Conservation (phyloP, 2,888 invertebrate species). For the Diplolepis rosae region DNA sequence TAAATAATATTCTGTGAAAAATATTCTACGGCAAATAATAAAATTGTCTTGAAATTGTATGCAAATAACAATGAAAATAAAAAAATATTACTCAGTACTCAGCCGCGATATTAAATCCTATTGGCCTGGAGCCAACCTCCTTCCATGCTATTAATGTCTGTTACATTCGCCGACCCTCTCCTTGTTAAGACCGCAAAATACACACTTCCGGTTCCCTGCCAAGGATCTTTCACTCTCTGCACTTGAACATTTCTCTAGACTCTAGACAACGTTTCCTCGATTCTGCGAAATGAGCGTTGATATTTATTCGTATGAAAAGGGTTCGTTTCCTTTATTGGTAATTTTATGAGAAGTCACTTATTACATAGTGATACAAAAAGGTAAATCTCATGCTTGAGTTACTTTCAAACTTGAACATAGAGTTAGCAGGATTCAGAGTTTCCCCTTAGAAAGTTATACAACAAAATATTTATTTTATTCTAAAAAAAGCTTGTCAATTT, state of each 20-base stretch:
- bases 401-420: no score
- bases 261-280: neutral
- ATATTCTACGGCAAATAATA: neutral
- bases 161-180: constrained; percentile 34
- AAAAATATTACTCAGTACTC: constrained; percentile 11
- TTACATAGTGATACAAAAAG: no score
- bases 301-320: no score
- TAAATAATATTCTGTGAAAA: no score
- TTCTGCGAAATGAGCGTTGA: no score
- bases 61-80: constrained; percentile 17
- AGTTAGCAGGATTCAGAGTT: no score
- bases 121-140: constrained; percentile 37
- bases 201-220: constrained; percentile 19
- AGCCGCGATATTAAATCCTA: constrained; percentile 36
- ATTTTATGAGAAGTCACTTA: no score
- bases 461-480: no score
- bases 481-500: no score
- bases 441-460: no score
- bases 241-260: constrained; percentile 32
- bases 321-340: no score
- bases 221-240: constrained; percentile 32
- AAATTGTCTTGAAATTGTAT: neutral
- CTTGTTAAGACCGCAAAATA: neutral
- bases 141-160: constrained; percentile 35
- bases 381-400: no score